phyloP scores from a whole-genome alignment of 2,113 vertebrate genomes.

The Petrocephalus microphthalmus region DNA sequence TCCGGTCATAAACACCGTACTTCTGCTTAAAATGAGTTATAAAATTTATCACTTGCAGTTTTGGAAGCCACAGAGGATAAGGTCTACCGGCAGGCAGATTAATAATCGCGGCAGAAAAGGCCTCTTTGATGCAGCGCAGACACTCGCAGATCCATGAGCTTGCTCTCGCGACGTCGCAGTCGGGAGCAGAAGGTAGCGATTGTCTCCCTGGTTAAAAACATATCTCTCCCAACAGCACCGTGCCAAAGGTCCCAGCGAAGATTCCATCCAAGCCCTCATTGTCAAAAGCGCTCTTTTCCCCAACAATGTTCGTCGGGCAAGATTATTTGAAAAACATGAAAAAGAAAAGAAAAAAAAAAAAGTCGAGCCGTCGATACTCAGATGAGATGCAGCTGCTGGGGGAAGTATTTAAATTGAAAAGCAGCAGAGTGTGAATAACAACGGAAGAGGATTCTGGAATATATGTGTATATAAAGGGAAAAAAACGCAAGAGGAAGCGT shows the following conservation, averaged over 20 bases:
- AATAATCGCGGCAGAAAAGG: not conserved
- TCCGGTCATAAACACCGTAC: not conserved
- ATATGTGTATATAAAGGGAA: not conserved
- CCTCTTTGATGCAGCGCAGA: not conserved
- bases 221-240: not conserved
- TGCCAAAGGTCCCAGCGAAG: not conserved
- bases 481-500: not conserved
- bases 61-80: not conserved
- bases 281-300: not conserved
- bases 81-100: not conserved
- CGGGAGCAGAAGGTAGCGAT: too few relatives aligned
- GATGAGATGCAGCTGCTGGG: slow-evolving; percentile 10
- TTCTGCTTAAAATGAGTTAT: not conserved
- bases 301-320: not conserved
- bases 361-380: not conserved
- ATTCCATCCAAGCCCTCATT: not conserved
- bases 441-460: not conserved
- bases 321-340: slow-evolving; percentile 9
- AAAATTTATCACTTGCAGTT: not conserved
- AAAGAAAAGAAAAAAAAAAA: not conserved
- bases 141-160: not conserved
- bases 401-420: slow-evolving; percentile 24
- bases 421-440: slow-evolving; percentile 19
- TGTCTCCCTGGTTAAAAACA: not conserved
- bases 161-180: not conserved